phyloP scores from a whole-genome alignment of 2,888 invertebrate species.

The Rhopalosiphum nymphaeae region DNA sequence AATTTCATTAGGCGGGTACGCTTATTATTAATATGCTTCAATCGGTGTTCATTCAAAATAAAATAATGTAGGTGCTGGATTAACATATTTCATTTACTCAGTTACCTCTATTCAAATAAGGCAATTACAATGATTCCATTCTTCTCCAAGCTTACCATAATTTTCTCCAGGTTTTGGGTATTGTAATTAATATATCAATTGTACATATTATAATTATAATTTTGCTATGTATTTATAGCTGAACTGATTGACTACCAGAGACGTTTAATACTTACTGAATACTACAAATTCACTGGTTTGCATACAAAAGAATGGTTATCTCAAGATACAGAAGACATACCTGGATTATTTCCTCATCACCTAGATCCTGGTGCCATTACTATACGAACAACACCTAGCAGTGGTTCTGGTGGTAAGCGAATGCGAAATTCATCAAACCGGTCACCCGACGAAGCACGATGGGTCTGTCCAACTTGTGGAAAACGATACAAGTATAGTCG shows the following conservation, averaged over 20 bases:
- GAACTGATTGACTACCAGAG: constrained; percentile 66
- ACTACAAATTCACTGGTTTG: constrained; percentile 66
- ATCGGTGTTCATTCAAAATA: constrained; percentile 45
- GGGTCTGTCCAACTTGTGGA: constrained; percentile 67
- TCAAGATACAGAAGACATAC: constrained; percentile 66
- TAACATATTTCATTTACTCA: constrained; percentile 47
- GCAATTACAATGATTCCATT: constrained; percentile 25
- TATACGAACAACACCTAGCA: constrained; percentile 55
- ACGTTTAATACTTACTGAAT: constrained; percentile 66
- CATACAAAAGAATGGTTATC: constrained; percentile 66
- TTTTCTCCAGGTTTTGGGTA: constrained; percentile 60
- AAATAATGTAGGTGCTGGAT: constrained; percentile 58
- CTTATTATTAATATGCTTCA: constrained; percentile 60
- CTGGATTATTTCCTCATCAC: constrained; percentile 66
- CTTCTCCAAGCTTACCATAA: constrained; percentile 49
- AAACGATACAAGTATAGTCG: constrained; percentile 67
- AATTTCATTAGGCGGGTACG: constrained; percentile 44
- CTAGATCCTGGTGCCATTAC: constrained; percentile 66
- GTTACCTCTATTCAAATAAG: constrained; percentile 33
- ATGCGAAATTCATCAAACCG: constrained; percentile 66
- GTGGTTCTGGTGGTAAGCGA: constrained; percentile 49
- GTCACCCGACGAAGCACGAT: constrained; percentile 66
- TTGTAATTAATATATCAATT: not conserved
- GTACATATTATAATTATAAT: not conserved
- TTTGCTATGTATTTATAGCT: constrained; percentile 55